phyloP scores from a whole-genome alignment of 2,888 invertebrate species.

The Aplocera efformata region DNA sequence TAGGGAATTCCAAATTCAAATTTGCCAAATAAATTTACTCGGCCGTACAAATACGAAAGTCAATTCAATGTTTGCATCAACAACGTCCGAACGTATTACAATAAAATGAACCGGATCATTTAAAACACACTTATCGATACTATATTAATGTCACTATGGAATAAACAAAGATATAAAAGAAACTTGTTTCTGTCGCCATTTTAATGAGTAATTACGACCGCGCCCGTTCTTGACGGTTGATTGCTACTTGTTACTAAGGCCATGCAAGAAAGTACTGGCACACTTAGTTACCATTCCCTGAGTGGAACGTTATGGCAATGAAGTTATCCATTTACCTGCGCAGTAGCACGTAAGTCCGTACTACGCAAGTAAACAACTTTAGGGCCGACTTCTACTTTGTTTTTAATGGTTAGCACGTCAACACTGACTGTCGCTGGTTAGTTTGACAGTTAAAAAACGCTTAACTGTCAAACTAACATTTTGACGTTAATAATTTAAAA shows the following conservation, averaged over 20 bases:
- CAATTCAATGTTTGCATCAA: slow-evolving; percentile 15
- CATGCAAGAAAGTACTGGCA: not conserved
- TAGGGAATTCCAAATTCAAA: not conserved
- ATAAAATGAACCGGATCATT: slow-evolving; percentile 31
- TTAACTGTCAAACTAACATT: too few species aligned
- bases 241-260: slow-evolving; percentile 10
- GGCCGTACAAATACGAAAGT: too few species aligned
- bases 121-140: slow-evolving; percentile 30
- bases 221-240: slow-evolving; percentile 13
- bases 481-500: too few species aligned
- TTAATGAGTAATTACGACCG: slow-evolving; percentile 31
- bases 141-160: slow-evolving; percentile 36
- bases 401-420: too few species aligned
- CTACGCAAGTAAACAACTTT: too few species aligned
- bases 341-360: too few species aligned
- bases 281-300: slow-evolving; percentile 7
- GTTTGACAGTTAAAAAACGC: too few species aligned
- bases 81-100: slow-evolving; percentile 26
- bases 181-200: slow-evolving; percentile 37
- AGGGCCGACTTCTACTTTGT: too few species aligned
- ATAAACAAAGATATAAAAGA: slow-evolving; percentile 42
- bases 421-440: too few species aligned
- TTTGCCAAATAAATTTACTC: too few species aligned
- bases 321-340: not conserved
- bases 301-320: not conserved